These are phyloP conservation scores for Drosophila gunungcola DNA, from an alignment of 1,140 invertebrate genomes.

Conservation along the genomic window DNA sequence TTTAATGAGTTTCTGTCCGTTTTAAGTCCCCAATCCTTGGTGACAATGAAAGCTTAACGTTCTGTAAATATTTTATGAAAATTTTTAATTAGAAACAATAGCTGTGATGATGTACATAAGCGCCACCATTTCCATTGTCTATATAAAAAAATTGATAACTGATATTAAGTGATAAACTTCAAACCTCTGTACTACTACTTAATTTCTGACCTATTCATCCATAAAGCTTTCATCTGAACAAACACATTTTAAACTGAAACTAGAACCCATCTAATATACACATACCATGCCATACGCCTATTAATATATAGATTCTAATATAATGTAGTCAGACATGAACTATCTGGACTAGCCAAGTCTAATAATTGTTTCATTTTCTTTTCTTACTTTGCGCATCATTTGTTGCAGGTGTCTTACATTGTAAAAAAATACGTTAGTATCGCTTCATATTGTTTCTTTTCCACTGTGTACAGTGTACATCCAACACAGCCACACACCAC, in stretches of 20 bases:
- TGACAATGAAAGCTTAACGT: background rate
- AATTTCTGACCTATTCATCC: conserved; percentile 23
- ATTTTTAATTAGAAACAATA: background rate
- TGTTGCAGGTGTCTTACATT: conserved; percentile 84
- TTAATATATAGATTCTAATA: conserved; percentile 32
- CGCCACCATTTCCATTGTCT: too few relatives aligned
- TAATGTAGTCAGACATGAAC: conserved; percentile 46
- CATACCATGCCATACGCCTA: conserved; percentile 15
- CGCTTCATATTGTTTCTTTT: conserved; percentile 78
- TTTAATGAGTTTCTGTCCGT: conserved; percentile 3
- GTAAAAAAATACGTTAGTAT: conserved; percentile 85
- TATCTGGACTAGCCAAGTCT: conserved; percentile 73
- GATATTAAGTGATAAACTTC: background rate
- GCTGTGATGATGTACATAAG: background rate
- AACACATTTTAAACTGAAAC: conserved; percentile 15
- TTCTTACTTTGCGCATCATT: conserved; percentile 83
- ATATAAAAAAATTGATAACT: background rate
- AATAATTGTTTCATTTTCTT: conserved; percentile 80
- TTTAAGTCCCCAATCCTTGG: background rate
- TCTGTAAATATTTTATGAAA: conserved; percentile 1
- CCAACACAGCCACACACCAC: conserved; percentile 18
- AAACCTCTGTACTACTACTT: conserved; percentile 1
- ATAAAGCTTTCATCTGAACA: conserved; percentile 10
- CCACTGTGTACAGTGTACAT: conserved; percentile 44
- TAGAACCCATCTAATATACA: conserved; percentile 21